phyloP scores from a whole-genome alignment of 37 sponge, comb jelly and placozoan species.

The Theonella swinhoei region DNA sequence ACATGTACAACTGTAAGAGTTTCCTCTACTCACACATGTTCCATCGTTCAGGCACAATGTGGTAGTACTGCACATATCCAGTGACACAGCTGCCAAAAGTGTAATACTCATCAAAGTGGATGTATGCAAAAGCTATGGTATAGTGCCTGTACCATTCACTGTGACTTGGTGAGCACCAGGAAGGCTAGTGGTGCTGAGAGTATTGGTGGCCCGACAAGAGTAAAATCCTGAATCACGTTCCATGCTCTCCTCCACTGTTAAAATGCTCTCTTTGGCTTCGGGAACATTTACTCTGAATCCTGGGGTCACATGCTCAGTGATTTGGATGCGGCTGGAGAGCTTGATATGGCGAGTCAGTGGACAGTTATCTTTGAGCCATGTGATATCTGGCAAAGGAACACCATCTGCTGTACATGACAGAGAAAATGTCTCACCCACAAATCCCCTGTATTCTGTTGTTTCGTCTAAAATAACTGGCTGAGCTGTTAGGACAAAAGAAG shows the following conservation, averaged over 20 bases:
- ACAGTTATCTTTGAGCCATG: conserved; percentile 20
- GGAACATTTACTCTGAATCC: conserved; percentile 1
- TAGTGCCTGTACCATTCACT: background rate
- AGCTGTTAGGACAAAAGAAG: too few species aligned
- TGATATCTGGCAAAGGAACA: conserved; percentile 16
- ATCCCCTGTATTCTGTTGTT: background rate
- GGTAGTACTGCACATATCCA: conserved; percentile 8
- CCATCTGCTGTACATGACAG: conserved; percentile 49
- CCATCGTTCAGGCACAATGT: conserved; percentile 27
- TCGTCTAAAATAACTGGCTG: background rate
- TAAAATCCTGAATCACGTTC: conserved; percentile 21
- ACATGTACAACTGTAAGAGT: conserved; percentile 25
- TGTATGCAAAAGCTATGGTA: too few species aligned
- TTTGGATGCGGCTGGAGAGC: background rate
- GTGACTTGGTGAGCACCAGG: background rate
- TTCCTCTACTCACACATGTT: conserved; percentile 17
- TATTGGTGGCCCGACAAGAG: conserved; percentile 8
- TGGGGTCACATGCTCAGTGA: background rate
- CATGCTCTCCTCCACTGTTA: conserved; percentile 10
- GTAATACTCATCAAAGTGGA: background rate
- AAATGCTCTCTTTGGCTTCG: conserved; percentile 8
- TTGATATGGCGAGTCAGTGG: background rate
- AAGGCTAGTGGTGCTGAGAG: background rate
- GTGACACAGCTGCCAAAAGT: background rate
- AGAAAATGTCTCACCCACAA: background rate